Percentiles rank a stretch among this genome's conserved stretches.
phyloP scores from a whole-genome alignment of 2,888 invertebrate genomes.

The Drosophila meridiana region DNA sequence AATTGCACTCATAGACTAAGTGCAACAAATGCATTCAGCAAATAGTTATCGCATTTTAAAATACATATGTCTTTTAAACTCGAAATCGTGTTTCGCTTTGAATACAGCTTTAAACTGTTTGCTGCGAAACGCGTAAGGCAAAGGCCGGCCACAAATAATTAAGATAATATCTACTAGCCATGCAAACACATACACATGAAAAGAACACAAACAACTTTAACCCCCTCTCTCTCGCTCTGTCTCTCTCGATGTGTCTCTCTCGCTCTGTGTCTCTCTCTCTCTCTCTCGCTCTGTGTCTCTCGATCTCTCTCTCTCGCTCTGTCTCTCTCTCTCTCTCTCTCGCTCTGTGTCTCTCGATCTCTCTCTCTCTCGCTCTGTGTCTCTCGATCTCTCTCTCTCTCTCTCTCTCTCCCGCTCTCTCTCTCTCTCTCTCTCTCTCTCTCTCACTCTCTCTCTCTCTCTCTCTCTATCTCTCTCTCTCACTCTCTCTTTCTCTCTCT shows the following conservation, averaged over 20 bases:
- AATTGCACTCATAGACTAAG: slow-evolving; percentile 52
- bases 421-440: too few relatives aligned
- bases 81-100: slow-evolving; percentile 5
- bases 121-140: slow-evolving; percentile 6
- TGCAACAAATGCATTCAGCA: slow-evolving; percentile 58
- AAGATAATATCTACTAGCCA: slow-evolving; percentile 7
- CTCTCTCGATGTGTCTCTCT: not conserved
- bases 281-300: not conserved
- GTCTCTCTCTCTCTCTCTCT: too few relatives aligned
- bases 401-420: too few relatives aligned
- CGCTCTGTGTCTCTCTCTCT: not conserved
- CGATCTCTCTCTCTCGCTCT: too few relatives aligned
- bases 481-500: too few relatives aligned
- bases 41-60: slow-evolving; percentile 55
- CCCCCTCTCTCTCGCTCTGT: not conserved
- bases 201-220: not conserved
- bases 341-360: too few relatives aligned
- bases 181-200: slow-evolving; percentile 1
- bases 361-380: too few relatives aligned
- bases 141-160: too few relatives aligned
- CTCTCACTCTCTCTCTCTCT: too few relatives aligned
- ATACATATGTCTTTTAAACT: slow-evolving; percentile 46
- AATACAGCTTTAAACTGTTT: slow-evolving; percentile 24
- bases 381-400: too few relatives aligned
- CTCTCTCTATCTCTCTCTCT: too few relatives aligned